Evolutionary conservation across 2,113 vertebrate species (phyloP).

Genomic region (Heterochromis multidens): DNA sequence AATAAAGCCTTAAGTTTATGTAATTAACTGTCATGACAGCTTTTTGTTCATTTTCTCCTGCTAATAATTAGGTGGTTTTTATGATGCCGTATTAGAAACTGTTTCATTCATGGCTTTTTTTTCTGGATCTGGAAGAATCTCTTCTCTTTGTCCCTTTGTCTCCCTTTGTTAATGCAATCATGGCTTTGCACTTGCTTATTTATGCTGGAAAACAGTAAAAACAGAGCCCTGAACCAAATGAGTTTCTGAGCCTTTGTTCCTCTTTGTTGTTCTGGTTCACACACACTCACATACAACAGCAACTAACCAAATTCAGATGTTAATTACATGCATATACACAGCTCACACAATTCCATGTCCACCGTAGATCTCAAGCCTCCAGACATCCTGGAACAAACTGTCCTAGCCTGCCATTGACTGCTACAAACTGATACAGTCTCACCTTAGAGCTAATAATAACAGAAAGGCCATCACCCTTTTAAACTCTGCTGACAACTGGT

Average conservation of each 20-base stretch:
- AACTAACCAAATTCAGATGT: constrained; percentile 2
- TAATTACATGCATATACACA: not conserved
- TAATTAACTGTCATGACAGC: not conserved
- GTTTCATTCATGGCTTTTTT: not conserved
- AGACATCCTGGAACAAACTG: constrained; percentile 27
- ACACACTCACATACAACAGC: not conserved
- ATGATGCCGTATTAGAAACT: not conserved
- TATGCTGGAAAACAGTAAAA: not conserved
- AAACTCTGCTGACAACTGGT: not conserved
- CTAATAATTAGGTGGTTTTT: not conserved
- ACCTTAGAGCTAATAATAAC: constrained; percentile 54
- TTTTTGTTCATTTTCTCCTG: not conserved
- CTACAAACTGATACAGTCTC: not conserved
- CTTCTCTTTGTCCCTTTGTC: not conserved
- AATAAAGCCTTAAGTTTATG: not conserved
- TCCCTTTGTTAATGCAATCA: not conserved
- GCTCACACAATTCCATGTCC: not conserved
- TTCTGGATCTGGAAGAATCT: not conserved
- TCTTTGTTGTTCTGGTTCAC: not conserved
- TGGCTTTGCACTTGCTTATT: not conserved
- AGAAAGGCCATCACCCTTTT: not conserved
- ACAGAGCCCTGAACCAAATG: not conserved
- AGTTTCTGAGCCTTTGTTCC: not conserved
- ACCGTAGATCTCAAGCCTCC: constrained; percentile 4
- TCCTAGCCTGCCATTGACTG: not conserved